Evolutionary conservation across 1,140 invertebrate genomes (phyloP).

Genomic region (Zaprionus gabonicus): DNA sequence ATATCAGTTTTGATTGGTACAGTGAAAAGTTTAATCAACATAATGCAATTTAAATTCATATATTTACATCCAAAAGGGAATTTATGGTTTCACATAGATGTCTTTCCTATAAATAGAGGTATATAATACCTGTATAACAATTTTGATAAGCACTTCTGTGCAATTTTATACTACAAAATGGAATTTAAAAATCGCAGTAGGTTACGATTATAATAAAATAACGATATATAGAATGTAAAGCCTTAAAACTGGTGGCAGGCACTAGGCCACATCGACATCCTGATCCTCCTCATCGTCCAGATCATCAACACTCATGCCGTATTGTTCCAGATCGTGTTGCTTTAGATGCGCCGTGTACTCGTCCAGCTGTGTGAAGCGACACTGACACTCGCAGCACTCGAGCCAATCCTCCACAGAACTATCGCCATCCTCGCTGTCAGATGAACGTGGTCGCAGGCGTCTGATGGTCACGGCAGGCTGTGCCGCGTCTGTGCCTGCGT

Average conservation of each 20-base stretch:
- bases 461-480: neutral
- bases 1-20: too few relatives aligned
- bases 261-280: constrained; percentile 67
- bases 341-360: constrained; percentile 74
- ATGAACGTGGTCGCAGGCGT: constrained; percentile 18
- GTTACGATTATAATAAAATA: constrained; percentile 9
- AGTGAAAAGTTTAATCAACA: too few relatives aligned
- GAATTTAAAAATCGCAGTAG: neutral
- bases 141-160: neutral
- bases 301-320: constrained; percentile 66
- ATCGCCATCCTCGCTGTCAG: constrained; percentile 62
- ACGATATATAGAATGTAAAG: constrained; percentile 4
- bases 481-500: constrained; percentile 23
- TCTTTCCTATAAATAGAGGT: too few relatives aligned
- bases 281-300: constrained; percentile 63
- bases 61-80: too few relatives aligned
- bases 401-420: constrained; percentile 70
- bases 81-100: too few relatives aligned
- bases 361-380: constrained; percentile 71
- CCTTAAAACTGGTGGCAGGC: neutral
- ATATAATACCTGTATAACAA: neutral
- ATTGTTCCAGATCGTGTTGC: constrained; percentile 67
- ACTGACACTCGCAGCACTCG: constrained; percentile 76
- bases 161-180: neutral
- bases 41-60: too few relatives aligned